Conservation (phyloP, 92 coral and sea anemone species). For the Parazoanthus swiftii region DNA sequence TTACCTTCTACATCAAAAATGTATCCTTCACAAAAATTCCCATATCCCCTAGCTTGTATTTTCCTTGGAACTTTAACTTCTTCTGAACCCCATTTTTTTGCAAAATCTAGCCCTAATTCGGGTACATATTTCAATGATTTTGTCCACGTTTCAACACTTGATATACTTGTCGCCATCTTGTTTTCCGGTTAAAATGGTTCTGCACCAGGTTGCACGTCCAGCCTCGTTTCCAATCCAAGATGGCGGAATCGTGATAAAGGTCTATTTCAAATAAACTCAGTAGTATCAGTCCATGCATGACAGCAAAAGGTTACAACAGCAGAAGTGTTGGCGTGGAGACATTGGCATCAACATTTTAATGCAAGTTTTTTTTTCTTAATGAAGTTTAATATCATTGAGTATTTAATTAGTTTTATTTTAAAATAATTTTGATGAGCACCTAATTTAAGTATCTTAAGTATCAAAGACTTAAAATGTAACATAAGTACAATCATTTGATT, state of each 20-base stretch:
- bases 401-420: too few species aligned
- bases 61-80: constrained; percentile 27
- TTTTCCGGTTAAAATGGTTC: too few species aligned
- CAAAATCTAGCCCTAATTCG: background rate
- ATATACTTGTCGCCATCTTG: constrained; percentile 4
- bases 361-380: too few species aligned
- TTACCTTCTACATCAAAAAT: constrained; percentile 31
- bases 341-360: too few species aligned
- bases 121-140: constrained; percentile 33
- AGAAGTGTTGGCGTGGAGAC: too few species aligned
- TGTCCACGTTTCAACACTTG: background rate
- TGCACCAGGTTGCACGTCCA: background rate
- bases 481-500: too few species aligned
- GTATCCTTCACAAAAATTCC: constrained; percentile 42
- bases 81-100: background rate
- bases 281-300: too few species aligned
- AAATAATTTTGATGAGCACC: too few species aligned
- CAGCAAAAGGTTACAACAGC: too few species aligned
- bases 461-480: too few species aligned
- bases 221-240: constrained; percentile 37
- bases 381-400: too few species aligned
- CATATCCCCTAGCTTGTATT: constrained; percentile 13
- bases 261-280: background rate
- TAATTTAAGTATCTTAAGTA: too few species aligned
- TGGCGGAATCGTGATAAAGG: background rate